A percentile compares a stretch with the other conserved stretches of the same genome.
phyloP scores from a whole-genome alignment of 2,888 invertebrate species.

The Mimachlamys varia region DNA sequence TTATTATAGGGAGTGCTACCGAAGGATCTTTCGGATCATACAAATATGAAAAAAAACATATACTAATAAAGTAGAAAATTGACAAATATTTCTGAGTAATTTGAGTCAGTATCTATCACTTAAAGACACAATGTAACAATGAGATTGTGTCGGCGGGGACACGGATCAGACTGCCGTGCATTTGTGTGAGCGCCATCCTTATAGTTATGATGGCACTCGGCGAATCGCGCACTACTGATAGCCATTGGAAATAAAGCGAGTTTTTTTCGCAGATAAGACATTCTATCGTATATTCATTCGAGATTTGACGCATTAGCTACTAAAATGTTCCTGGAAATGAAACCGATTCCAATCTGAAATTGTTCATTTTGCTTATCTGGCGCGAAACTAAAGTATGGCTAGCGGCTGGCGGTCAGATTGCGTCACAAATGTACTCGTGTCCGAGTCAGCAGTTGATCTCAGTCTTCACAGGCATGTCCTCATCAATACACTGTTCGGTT shows the following conservation, averaged over 20 bases:
- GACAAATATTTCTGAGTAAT: neutral
- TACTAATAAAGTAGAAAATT: neutral
- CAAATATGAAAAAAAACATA: neutral
- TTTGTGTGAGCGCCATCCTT: conserved; percentile 1
- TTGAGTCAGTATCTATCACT: neutral
- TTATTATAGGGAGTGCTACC: no score
- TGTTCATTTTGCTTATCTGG: conserved; percentile 36
- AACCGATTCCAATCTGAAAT: conserved; percentile 36
- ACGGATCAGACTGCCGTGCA: neutral
- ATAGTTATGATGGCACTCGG: neutral
- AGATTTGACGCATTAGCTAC: conserved; percentile 36
- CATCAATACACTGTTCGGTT: conserved; percentile 15
- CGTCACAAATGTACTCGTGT: conserved; percentile 11
- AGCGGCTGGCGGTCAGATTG: conserved; percentile 3
- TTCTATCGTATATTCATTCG: conserved; percentile 36
- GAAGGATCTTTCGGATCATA: no score
- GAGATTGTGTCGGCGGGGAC: neutral
- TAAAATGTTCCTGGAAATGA: conserved; percentile 34
- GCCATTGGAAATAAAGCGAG: neutral
- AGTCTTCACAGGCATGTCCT: neutral
- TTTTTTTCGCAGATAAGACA: neutral
- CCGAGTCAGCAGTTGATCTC: neutral
- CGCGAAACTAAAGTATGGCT: conserved; percentile 36
- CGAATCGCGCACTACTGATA: neutral
- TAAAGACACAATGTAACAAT: neutral